Evolutionary conservation across 2,888 invertebrate species (phyloP).

Genomic region (Mesopsocus fuscifrons): DNA sequence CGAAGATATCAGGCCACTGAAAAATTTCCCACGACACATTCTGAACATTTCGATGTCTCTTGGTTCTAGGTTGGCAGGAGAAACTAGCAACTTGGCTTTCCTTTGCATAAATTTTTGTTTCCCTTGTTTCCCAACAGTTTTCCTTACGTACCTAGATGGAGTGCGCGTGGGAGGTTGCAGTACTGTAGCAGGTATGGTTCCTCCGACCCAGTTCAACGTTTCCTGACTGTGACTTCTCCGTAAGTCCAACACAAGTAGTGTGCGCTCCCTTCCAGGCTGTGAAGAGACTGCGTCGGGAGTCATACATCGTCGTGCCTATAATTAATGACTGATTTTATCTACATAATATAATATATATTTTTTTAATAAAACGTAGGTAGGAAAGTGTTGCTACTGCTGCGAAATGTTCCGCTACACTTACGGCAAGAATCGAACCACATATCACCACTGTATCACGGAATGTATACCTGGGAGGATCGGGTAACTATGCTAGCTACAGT

Average conservation of each 20-base stretch:
- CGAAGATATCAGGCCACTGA: no score
- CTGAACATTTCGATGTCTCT: no score
- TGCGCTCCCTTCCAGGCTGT: conserved; percentile 30
- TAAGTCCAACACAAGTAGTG: conserved; percentile 52
- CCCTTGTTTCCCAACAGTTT: no score
- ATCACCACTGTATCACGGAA: not conserved
- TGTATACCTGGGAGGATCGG: conserved; percentile 6
- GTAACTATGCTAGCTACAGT: conserved; percentile 41
- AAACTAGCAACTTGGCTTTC: no score
- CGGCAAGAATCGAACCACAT: not conserved
- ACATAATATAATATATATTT: not conserved
- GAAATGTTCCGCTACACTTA: not conserved
- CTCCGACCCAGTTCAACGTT: conserved; percentile 16
- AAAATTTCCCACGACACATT: no score
- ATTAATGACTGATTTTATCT: not conserved
- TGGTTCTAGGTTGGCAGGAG: no score
- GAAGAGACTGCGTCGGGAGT: conserved; percentile 41
- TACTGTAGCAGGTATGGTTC: not conserved
- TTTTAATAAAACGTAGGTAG: not conserved
- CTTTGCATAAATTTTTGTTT: no score
- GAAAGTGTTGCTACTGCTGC: not conserved
- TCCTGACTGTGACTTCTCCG: conserved; percentile 47
- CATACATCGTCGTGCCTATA: conserved; percentile 30
- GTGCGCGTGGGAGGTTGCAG: not conserved
- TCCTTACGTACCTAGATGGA: not conserved